These are phyloP conservation scores for Lithodes maja DNA, from an alignment of 2,888 invertebrate species.

Conservation along the genomic window DNA sequence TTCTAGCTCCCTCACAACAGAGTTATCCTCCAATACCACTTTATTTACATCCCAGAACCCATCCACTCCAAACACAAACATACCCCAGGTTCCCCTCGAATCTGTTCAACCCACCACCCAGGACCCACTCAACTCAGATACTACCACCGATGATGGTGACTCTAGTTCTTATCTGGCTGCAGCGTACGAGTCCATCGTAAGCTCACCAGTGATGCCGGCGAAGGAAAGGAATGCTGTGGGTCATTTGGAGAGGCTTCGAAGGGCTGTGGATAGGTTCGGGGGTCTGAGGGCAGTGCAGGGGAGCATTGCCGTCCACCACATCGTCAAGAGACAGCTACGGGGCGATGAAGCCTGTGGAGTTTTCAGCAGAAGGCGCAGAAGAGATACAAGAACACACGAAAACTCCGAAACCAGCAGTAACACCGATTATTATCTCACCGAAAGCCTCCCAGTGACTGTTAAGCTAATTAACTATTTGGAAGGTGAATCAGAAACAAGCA, in stretches of 20 bases:
- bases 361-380: constrained; percentile 43
- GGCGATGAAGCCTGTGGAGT: constrained; percentile 44
- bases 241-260: constrained; percentile 31
- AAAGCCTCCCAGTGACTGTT: background rate
- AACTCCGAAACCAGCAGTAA: background rate
- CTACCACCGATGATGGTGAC: background rate
- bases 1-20: background rate
- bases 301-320: constrained; percentile 18
- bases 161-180: background rate
- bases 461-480: background rate
- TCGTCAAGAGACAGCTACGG: constrained; percentile 42
- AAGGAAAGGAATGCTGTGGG: background rate
- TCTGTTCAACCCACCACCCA: background rate
- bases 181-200: constrained; percentile 1
- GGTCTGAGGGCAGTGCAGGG: constrained; percentile 15
- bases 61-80: background rate
- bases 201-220: background rate
- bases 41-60: background rate
- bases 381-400: background rate
- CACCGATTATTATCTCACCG: background rate
- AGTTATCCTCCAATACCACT: background rate
- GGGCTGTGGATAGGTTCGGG: constrained; percentile 34
- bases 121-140: background rate
- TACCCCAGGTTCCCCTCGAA: background rate
- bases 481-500: background rate